Percentiles rank a stretch among this genome's conserved stretches.
Evolutionary conservation across 2,113 vertebrate genomes (phyloP).

Genomic region (Lagopus muta): DNA sequence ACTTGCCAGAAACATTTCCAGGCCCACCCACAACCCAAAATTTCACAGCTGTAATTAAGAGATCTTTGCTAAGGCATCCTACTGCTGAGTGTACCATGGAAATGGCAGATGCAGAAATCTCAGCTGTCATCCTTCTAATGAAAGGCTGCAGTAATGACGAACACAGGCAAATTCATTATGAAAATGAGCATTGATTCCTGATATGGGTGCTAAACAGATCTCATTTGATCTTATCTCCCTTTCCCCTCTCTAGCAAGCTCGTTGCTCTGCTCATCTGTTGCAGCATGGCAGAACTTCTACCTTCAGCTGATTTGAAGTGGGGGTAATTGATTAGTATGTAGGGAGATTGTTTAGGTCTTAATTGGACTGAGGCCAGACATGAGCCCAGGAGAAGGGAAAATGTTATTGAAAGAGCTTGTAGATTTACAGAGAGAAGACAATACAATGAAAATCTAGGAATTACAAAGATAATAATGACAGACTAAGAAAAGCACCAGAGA

Average conservation of each 20-base stretch:
- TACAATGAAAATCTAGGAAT: not conserved
- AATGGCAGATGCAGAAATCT: conserved; percentile 15
- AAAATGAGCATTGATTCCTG: conserved; percentile 16
- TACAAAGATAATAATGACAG: not conserved
- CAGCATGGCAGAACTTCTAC: not conserved
- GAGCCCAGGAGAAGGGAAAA: not conserved
- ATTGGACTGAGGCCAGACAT: rapidly evolving
- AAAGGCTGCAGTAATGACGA: not conserved
- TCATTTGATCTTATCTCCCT: not conserved
- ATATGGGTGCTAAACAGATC: not conserved
- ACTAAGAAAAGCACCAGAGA: not conserved
- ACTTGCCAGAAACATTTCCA: not conserved
- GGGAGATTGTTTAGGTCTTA: not conserved
- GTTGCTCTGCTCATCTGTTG: not conserved
- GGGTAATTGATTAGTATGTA: not conserved
- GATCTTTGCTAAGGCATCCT: not conserved
- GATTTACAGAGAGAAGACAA: not conserved
- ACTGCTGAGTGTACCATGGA: not conserved
- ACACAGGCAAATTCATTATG: conserved; percentile 17
- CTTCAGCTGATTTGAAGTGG: not conserved
- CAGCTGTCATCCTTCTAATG: not conserved
- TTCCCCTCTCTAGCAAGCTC: not conserved
- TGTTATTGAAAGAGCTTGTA: not conserved
- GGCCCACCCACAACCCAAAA: not conserved
- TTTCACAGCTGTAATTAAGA: not conserved